A percentile compares a stretch with the other conserved stretches of the same genome.
phyloP scores from a whole-genome alignment of 23 tunicate genomes.

The Aplidium turbinatum region DNA sequence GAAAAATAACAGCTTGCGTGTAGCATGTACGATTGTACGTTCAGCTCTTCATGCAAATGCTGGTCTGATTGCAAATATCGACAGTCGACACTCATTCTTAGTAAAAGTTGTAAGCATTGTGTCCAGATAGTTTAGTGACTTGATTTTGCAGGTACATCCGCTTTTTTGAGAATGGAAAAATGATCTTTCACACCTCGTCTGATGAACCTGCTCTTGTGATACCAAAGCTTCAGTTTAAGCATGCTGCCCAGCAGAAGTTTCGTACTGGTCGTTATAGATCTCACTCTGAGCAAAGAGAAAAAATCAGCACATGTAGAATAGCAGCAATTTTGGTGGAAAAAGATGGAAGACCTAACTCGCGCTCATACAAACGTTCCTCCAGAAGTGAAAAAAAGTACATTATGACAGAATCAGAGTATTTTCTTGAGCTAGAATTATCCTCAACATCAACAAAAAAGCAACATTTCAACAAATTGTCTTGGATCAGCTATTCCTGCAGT shows the following conservation, averaged over 20 bases:
- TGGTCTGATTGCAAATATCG: too few species aligned
- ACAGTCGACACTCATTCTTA: too few species aligned
- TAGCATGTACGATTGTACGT: background rate
- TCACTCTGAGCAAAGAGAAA: conserved; percentile 17
- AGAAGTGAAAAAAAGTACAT: conserved; percentile 35
- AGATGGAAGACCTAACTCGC: background rate
- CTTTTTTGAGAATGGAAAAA: conserved; percentile 44
- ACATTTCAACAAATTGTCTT: conserved; percentile 47
- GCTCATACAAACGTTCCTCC: conserved; percentile 5
- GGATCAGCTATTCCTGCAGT: conserved; percentile 33
- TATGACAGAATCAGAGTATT: conserved; percentile 37
- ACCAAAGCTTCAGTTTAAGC: conserved; percentile 25
- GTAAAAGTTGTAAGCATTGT: too few species aligned
- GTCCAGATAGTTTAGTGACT: too few species aligned
- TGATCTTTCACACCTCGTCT: conserved; percentile 42
- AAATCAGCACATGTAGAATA: conserved; percentile 13
- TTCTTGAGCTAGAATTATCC: conserved; percentile 38
- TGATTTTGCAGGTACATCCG: conserved; percentile 51
- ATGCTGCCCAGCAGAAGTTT: conserved; percentile 14
- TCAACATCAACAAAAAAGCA: conserved; percentile 32
- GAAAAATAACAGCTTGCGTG: background rate
- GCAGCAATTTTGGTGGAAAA: conserved; percentile 27
- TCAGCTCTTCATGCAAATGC: too few species aligned
- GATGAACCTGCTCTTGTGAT: conserved; percentile 40
- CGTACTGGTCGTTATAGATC: conserved; percentile 44